Evolutionary conservation across 1,140 invertebrate genomes (phyloP), one percentile per base, ranked within the genome.

Genomic region (Papilio aristodemus): DNA sequence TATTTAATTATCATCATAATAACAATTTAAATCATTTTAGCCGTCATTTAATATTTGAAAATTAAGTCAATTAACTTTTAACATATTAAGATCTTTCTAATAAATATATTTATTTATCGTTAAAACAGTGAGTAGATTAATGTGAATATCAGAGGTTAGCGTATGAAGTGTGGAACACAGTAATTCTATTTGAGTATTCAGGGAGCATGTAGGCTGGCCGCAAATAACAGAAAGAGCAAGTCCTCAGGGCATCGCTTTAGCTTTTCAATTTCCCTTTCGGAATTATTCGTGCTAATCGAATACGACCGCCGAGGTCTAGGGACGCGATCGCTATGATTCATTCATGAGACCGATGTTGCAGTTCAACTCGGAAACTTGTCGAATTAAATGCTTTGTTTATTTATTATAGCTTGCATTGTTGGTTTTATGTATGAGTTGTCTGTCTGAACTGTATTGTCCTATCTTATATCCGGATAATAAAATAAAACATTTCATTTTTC

Each of bases 181-280:
- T 80, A 78, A 75, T 80, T 77, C 80, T 85, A 79, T 76, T 87
- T 90, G 77, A 75, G 81, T 90, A 90, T 90, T 88, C 87, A 70
- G 73, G 72, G 70, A 59, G 71, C 77, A 74, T 74, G 77, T 72
- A 68, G 74, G 74, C 76, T 77, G 76, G 77, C 86, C 82, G 80
- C 85, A 86, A 86, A 87, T 87, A 89, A 86, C 87, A 90, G 88
- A 89, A 91, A 89, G 88, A 91, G 88, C 85, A 84, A 84, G 82
- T 91, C 89, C 89, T 89, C 76, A 75, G 87, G 87, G 89, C 83
- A 87, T 89, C 86, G 84, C 86, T 87, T 86, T 82, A 87, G 87
- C 86, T 89, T 89, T 89, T 91, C 89, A 89, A 91, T 89, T 89
- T 91, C 89, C 89, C 85, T 91, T 91, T 89, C 85, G 84, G 84